These are phyloP conservation scores for Anthonomus grandis DNA, from an alignment of 1,140 invertebrate genomes.

Conservation along the genomic window DNA sequence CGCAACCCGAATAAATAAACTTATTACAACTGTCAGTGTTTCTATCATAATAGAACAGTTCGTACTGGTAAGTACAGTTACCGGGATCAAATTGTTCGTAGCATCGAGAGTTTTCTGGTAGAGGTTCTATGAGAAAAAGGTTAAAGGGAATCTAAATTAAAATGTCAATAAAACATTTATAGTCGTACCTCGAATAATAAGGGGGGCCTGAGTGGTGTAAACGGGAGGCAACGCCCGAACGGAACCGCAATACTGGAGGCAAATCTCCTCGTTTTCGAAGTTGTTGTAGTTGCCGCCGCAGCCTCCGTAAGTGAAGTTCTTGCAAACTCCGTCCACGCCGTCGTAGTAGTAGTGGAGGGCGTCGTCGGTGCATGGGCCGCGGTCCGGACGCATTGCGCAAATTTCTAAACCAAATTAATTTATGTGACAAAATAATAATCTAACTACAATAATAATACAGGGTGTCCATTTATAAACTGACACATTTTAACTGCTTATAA, in stretches of 20 bases:
- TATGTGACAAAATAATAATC: too few relatives aligned
- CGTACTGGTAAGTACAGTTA: constrained; percentile 63
- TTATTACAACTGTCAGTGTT: constrained; percentile 58
- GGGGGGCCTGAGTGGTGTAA: constrained; percentile 15
- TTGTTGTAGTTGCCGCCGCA: constrained; percentile 86
- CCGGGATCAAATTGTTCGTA: constrained; percentile 62
- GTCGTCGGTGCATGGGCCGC: constrained; percentile 64
- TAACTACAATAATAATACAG: too few relatives aligned
- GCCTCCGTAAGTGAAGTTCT: constrained; percentile 77
- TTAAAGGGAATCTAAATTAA: background rate
- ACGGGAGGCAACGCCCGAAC: constrained; percentile 1
- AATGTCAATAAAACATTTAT: background rate
- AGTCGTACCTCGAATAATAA: background rate
- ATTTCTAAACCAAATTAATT: constrained; percentile 59
- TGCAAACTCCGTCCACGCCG: constrained; percentile 69
- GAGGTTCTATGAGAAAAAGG: background rate
- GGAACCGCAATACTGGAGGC: constrained; percentile 68
- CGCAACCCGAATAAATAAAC: constrained; percentile 79
- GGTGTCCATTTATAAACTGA: too few relatives aligned
- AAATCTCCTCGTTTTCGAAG: constrained; percentile 73
- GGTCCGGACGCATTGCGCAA: constrained; percentile 66
- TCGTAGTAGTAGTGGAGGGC: constrained; percentile 76
- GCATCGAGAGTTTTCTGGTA: too few relatives aligned
- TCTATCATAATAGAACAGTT: constrained; percentile 73
- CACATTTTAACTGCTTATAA: too few relatives aligned